Base-by-base conservation (phyloP, 2,888 invertebrate species). In the Papilio demoleus region DNA sequence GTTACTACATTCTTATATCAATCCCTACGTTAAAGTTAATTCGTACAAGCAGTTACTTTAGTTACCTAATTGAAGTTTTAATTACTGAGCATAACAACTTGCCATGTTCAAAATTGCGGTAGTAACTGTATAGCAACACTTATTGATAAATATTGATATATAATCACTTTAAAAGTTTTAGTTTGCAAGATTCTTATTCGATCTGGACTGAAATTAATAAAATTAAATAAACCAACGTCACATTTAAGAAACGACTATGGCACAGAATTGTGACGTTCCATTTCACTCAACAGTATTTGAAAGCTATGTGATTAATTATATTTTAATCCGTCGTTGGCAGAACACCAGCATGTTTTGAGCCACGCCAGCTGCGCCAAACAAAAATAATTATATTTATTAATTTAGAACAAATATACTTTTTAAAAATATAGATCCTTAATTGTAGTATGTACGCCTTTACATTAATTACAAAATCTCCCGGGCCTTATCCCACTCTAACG, bases 291-390 rank as follows among this genome's bases (percentile, higher is more conserved):
- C 31, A 12, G 50, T 4, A 4, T 50, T 47, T 63, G 47, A 22
- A 19, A 14, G 24, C 45, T 50, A 4, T 47, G 22, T 47, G 34
- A 47, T 63, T 63, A 63, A 63, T 63, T 63, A 50, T 31, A 9
- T 47, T 63, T 36, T 47, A 63, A 63, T 63, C 42, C 12, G 19
- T 34, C 4, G 47, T 50, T 63, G 63, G 63, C 63, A 63, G 19
- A 47, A 36, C 34, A 63, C 45, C 47, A 63, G 47, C 36, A 2
- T 36, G 50, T 38, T 63, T 36, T 50, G 47, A 19, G 12, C 14
- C 36, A 36, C 24, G 62, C 19, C 34, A 40, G 60, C 60, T 40
- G 38, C n/a, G 63, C 24, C 50, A 36, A 50, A 63, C 19, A n/a
- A 47, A 45, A 14, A 63, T 36, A 9, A 31, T 56, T 56, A 56